Evolutionary conservation across 2,113 vertebrate genomes (phyloP).

Genomic region (Grallaria varia): DNA sequence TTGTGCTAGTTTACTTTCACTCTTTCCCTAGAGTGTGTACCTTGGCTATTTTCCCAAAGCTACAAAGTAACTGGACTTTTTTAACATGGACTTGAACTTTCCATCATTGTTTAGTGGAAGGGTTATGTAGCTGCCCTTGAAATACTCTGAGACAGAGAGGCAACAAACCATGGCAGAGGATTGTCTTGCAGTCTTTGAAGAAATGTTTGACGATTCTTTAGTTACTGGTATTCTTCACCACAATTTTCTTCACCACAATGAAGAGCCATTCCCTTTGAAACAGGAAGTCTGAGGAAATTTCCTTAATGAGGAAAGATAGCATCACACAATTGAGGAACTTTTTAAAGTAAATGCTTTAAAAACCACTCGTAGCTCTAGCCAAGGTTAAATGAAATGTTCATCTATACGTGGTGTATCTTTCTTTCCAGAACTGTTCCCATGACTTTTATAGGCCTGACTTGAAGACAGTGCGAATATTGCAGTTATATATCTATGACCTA

Average conservation of each 20-base stretch:
- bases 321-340: not conserved
- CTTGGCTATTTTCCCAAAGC: conserved; percentile 10
- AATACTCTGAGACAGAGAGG: not conserved
- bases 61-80: not conserved
- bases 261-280: not conserved
- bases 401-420: not conserved
- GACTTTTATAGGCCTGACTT: not conserved
- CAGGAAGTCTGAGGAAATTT: conserved; percentile 18
- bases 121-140: not conserved
- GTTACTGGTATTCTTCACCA: not conserved
- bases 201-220: not conserved
- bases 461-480: not conserved
- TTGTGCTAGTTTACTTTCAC: conserved; percentile 1
- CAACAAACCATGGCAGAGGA: not conserved
- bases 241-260: not conserved
- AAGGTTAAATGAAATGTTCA: not conserved
- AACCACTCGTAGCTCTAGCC: not conserved
- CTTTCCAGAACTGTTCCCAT: not conserved
- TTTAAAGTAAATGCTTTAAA: not conserved
- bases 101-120: not conserved
- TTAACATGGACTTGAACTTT: not conserved
- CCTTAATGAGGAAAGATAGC: not conserved
- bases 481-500: not conserved
- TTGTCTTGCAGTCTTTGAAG: not conserved
- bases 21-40: not conserved